Conservation (phyloP, 2,113 vertebrate genomes). For the Chroicocephalus ridibundus region DNA sequence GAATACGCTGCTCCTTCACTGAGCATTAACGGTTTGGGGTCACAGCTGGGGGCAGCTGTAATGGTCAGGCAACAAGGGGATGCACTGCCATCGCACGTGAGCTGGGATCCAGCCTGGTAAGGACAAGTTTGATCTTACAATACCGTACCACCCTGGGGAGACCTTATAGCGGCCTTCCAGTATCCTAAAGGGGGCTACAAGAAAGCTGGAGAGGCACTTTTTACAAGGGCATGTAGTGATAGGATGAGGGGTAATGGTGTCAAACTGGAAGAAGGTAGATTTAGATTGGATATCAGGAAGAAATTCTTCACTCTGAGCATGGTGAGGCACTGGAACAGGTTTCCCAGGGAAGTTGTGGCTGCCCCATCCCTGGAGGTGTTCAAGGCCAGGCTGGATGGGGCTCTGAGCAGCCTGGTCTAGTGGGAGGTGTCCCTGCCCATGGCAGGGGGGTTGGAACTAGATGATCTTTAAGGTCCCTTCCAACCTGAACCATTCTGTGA, state of each 20-base stretch:
- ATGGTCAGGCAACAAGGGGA: neutral
- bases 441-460: neutral
- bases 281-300: neutral
- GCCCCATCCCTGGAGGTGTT: neutral
- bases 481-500: neutral
- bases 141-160: too few species aligned
- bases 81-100: neutral
- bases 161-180: neutral
- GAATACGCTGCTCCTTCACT: fast-evolving
- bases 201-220: neutral
- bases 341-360: neutral
- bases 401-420: neutral
- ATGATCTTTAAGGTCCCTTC: neutral
- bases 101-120: neutral
- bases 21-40: fast-evolving
- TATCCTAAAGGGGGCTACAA: neutral
- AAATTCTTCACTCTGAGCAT: neutral
- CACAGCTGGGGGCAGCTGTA: neutral
- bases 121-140: neutral
- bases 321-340: neutral
- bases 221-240: neutral
- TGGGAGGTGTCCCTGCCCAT: neutral
- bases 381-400: neutral
- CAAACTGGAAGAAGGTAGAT: neutral
- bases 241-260: neutral